Conservation (phyloP, 1,140 invertebrate species). For the Kradibia gibbosae region DNA sequence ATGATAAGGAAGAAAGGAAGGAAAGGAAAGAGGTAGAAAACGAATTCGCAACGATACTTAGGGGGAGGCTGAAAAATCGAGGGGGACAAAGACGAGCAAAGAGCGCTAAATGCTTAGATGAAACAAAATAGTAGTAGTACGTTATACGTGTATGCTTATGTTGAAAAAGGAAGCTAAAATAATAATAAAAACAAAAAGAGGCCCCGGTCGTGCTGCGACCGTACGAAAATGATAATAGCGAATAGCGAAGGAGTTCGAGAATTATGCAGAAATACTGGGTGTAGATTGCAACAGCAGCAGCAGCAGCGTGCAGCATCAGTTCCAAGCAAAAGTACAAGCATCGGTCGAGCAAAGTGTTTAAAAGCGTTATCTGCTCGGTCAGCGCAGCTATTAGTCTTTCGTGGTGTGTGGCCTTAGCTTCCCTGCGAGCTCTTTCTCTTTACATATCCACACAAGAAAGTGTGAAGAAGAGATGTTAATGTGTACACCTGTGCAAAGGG, state of each 20-base stretch:
- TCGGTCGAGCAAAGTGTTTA: slow-evolving; percentile 72
- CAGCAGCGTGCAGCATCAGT: slow-evolving; percentile 55
- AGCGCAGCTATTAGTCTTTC: slow-evolving; percentile 69
- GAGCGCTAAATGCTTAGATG: too few relatives aligned
- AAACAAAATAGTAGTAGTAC: too few relatives aligned
- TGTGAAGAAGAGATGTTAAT: neutral
- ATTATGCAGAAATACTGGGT: slow-evolving; percentile 39
- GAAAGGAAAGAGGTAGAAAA: too few relatives aligned
- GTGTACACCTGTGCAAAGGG: neutral
- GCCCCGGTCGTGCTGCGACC: too few relatives aligned
- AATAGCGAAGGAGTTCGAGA: neutral
- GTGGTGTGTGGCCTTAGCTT: slow-evolving; percentile 69
- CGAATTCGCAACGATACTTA: too few relatives aligned
- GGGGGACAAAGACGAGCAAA: too few relatives aligned
- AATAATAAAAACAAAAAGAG: too few relatives aligned
- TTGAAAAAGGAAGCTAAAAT: too few relatives aligned
- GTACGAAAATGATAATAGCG: neutral
- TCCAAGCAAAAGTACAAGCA: slow-evolving; percentile 67
- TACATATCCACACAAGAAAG: slow-evolving; percentile 58
- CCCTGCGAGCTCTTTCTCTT: slow-evolving; percentile 54
- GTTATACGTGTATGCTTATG: too few relatives aligned
- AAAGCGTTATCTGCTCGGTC: slow-evolving; percentile 68
- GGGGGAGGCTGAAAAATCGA: too few relatives aligned
- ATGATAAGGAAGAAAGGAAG: too few relatives aligned
- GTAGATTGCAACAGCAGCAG: slow-evolving; percentile 43